A percentile compares a stretch with the other conserved stretches of the same genome.
These are phyloP conservation scores for Halocynthia roretzi DNA, from an alignment of 23 tunicate genomes.

Conservation along the genomic window DNA sequence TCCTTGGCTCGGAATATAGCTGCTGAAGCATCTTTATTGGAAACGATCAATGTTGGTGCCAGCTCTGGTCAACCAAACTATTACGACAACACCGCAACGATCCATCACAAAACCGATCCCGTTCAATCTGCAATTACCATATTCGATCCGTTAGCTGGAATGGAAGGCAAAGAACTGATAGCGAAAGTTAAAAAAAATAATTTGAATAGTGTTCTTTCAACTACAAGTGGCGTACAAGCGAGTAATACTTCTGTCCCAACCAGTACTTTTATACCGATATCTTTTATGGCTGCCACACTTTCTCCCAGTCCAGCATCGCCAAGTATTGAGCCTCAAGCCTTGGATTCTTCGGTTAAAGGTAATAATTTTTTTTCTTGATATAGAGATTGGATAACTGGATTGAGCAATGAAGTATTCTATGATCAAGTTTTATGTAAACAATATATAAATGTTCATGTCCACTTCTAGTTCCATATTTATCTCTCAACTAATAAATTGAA, in stretches of 20 bases:
- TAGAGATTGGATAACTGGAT: too few relatives aligned
- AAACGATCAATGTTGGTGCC: neutral
- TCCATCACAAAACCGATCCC: neutral
- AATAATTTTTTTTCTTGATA: neutral
- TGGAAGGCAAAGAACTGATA: too few relatives aligned
- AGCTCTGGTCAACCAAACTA: neutral
- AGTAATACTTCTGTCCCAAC: neutral
- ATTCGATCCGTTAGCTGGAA: too few relatives aligned
- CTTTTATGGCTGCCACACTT: neutral
- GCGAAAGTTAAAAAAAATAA: too few relatives aligned
- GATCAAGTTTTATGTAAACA: too few relatives aligned
- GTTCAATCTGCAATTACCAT: neutral
- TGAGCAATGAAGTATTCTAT: too few relatives aligned
- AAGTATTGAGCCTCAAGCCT: neutral
- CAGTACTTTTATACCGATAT: conserved; percentile 1
- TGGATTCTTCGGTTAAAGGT: neutral
- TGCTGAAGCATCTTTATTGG: neutral
- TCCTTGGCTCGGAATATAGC: conserved; percentile 5
- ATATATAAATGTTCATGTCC: too few relatives aligned
- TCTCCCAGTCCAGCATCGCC: conserved; percentile 3
- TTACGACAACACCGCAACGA: neutral
- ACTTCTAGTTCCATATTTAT: too few relatives aligned
- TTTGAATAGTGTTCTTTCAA: too few relatives aligned
- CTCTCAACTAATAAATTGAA: too few relatives aligned
- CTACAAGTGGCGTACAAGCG: too few relatives aligned